Base-by-base conservation (phyloP, 2,113 vertebrate genomes). In the Mus spicilegus region DNA sequence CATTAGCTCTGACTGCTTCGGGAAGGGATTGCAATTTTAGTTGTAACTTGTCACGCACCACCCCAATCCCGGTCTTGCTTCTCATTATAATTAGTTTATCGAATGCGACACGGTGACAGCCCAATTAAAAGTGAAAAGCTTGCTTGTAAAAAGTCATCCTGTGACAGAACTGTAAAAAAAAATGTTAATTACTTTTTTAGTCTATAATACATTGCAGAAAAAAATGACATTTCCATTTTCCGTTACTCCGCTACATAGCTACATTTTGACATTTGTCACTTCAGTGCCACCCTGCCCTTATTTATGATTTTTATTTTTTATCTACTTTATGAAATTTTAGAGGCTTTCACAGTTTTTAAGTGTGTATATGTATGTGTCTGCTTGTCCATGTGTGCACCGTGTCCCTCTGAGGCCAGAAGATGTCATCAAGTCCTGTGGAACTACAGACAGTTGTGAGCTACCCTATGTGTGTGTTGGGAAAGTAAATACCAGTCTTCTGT, bases 111-210 rank as follows among this genome's bases (percentile, higher is more conserved):
- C 49, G 65, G 58, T 70, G 54, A 54, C 17, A 17, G n/a, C 88
- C 92, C 87, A 69, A n/a, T 93, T 88, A 78, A 95, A 96, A 89
- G 76, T 26, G 22, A 65, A 56, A 4, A 8, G 33, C 22, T 73
- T 91, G n/a, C 56, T 90, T n/a, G 19, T 73, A 51, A 88, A 91
- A 58, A 58, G 14, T 58, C 22, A 17, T 61, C 26, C 14, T 0
- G 0, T 73, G 54, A 70, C 58, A 16, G 46, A 46, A 7, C 9
- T 72, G 12, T 77, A 82, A 82, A 69, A 81, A 56, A 58, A 70
- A 65, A 30, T 49, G 54, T 19, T 86, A 69, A 77, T 93, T 92
- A 54, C 42, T 16, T 22, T 85, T 92, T 90, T 78, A 26, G 36
- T 77, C 22, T 88, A 91, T 46, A 69, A 36, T 7, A 42, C 39